These are phyloP conservation scores for Neuroterus valhalla DNA, from an alignment of 1,140 invertebrate species.

Conservation along the genomic window DNA sequence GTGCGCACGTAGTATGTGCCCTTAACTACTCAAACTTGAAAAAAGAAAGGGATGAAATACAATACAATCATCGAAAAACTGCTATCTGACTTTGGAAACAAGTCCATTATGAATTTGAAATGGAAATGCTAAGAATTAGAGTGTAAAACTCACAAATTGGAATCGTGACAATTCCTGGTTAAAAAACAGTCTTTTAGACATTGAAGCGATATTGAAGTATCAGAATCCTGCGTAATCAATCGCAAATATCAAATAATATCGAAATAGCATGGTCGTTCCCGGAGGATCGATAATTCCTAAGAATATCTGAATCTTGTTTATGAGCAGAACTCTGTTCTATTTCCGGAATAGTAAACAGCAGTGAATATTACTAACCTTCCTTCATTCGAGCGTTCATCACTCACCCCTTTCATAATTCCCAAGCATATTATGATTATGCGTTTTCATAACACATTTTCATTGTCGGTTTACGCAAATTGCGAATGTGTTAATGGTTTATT, in stretches of 20 bases:
- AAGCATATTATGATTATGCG: neutral
- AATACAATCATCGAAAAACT: no score
- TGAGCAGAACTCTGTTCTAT: neutral
- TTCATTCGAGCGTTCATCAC: neutral
- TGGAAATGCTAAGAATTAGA: no score
- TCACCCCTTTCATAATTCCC: neutral
- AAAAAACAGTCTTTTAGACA: no score
- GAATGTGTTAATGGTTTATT: conserved; percentile 6
- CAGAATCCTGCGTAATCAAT: no score
- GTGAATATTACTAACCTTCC: conserved; percentile 18
- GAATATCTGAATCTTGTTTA: conserved; percentile 10
- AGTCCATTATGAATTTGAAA: no score
- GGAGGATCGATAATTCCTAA: conserved; percentile 10
- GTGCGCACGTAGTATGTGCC: no score
- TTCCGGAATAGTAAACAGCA: conserved; percentile 16
- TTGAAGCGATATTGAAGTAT: no score
- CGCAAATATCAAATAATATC: neutral
- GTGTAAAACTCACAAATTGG: no score
- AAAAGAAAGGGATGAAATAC: no score
- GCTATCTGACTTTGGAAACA: no score
- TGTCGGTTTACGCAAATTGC: neutral
- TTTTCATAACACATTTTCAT: conserved; percentile 18
- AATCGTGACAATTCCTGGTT: no score
- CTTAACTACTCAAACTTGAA: no score
- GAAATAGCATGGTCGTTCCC: neutral